Evolutionary conservation across 2,797 vertebrate genomes (phyloP).

Genomic region (Rousettus madagascariensis): DNA sequence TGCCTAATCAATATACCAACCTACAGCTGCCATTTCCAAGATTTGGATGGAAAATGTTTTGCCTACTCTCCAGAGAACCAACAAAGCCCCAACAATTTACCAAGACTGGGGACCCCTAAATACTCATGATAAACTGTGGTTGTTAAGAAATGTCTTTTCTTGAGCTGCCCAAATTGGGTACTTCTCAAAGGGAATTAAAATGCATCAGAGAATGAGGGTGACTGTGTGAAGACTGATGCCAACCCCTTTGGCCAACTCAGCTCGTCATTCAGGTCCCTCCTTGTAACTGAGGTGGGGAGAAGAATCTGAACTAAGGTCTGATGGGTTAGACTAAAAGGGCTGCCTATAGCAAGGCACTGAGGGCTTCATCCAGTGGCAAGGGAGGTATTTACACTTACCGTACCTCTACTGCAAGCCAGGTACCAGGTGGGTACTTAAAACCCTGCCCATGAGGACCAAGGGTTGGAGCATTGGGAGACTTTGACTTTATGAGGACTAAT

Average conservation of each 20-base stretch:
- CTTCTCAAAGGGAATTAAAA: conserved; percentile 78
- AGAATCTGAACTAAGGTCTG: neutral
- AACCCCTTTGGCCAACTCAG: neutral
- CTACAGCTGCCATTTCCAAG: neutral
- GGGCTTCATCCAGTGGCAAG: accelerated
- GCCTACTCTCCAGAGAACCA: conserved; percentile 53
- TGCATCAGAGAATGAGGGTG: conserved; percentile 52
- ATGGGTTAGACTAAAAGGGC: accelerated
- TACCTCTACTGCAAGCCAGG: neutral
- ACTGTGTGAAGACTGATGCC: neutral
- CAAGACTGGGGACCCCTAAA: conserved; percentile 48
- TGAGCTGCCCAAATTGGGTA: conserved; percentile 68
- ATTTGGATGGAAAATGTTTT: neutral
- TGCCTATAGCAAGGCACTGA: neutral
- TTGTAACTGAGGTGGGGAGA: neutral
- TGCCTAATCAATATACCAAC: neutral
- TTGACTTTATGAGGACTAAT: neutral
- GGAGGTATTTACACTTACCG: accelerated
- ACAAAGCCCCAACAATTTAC: conserved; percentile 34
- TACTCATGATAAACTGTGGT: conserved; percentile 57
- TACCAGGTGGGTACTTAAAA: neutral
- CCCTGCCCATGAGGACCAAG: too few species aligned
- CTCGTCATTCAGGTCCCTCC: neutral
- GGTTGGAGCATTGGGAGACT: neutral
- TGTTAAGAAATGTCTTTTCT: conserved; percentile 78